Evolutionary conservation across 2,797 vertebrate genomes (phyloP).

Genomic region (Labeo calbasu): DNA sequence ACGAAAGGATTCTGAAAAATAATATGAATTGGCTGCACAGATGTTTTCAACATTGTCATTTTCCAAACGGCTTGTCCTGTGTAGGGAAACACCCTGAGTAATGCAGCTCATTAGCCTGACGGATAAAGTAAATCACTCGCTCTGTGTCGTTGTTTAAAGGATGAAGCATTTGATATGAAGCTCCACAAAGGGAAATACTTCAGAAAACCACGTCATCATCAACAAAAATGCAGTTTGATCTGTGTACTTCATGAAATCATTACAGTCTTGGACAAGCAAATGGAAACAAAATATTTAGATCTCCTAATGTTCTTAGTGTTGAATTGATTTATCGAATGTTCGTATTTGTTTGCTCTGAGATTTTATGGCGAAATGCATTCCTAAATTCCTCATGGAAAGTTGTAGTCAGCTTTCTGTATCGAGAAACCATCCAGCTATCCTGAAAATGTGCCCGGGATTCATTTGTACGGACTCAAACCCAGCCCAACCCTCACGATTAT

Average conservation of each 20-base stretch:
- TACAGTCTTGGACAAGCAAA: background rate
- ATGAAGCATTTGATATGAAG: background rate
- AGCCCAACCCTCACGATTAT: background rate
- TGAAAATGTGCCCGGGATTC: constrained; percentile 1
- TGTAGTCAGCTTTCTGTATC: constrained; percentile 61
- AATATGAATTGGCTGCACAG: too few relatives aligned
- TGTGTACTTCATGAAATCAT: background rate
- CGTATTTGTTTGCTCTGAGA: background rate
- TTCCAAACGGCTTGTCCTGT: background rate
- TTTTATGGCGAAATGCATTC: background rate
- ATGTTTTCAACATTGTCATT: background rate
- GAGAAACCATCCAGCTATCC: constrained; percentile 68
- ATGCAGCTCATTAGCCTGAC: background rate
- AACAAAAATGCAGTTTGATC: background rate
- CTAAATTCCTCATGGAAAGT: constrained; percentile 8
- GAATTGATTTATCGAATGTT: background rate
- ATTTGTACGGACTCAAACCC: background rate
- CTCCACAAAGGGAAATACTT: background rate
- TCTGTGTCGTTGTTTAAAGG: background rate
- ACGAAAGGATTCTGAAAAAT: too few relatives aligned
- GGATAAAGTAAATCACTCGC: background rate
- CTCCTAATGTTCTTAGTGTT: background rate
- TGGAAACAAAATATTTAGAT: background rate
- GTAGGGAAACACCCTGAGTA: background rate
- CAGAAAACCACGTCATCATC: background rate